Evolutionary conservation across 2,113 vertebrate genomes (phyloP).

Genomic region (Odocoileus hemionus): DNA sequence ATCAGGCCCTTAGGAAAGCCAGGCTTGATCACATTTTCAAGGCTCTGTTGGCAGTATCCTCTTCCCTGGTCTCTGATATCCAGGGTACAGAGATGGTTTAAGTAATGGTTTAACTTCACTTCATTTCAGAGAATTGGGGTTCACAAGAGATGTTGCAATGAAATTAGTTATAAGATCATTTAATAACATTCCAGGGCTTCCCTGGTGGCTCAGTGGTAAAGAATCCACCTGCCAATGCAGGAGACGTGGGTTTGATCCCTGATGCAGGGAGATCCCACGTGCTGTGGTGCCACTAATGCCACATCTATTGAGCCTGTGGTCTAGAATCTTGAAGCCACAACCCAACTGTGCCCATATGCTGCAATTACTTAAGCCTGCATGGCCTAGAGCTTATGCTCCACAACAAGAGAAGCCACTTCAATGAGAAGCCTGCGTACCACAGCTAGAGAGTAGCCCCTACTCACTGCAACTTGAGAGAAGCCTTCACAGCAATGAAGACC

Average conservation of each 20-base stretch:
- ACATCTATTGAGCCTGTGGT: neutral
- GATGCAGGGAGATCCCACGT: neutral
- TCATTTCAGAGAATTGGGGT: neutral
- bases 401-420: neutral
- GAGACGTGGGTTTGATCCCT: neutral
- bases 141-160: neutral
- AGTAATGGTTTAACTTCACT: neutral
- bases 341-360: neutral
- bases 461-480: neutral
- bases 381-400: neutral
- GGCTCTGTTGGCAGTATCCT: neutral
- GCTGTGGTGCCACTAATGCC: neutral
- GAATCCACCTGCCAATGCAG: neutral
- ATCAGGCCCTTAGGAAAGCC: neutral
- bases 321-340: neutral
- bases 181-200: neutral
- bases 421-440: neutral
- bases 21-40: neutral
- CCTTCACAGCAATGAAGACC: neutral
- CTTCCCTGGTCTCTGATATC: neutral
- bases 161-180: neutral
- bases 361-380: neutral
- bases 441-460: neutral
- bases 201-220: neutral
- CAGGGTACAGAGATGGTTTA: neutral